A percentile compares a stretch with the other conserved stretches of the same genome.
These are phyloP conservation scores for Carettochelys insculpta DNA, from an alignment of 2,113 vertebrate species.

Conservation along the genomic window DNA sequence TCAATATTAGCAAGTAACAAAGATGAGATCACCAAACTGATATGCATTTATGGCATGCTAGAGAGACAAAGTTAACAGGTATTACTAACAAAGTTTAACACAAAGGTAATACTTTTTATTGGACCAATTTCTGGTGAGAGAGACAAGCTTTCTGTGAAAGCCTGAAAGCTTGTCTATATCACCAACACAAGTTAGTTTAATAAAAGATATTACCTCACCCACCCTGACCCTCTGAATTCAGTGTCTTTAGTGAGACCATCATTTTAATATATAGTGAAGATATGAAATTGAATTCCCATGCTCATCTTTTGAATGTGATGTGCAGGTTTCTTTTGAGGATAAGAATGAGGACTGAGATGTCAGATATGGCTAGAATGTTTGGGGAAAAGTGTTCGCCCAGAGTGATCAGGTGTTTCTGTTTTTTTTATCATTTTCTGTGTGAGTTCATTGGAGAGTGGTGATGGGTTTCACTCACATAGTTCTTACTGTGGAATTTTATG, in stretches of 20 bases:
- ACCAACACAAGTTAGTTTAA: neutral
- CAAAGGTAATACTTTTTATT: neutral
- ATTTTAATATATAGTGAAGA: neutral
- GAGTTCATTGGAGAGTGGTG: neutral
- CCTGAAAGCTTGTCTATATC: neutral
- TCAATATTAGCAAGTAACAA: neutral
- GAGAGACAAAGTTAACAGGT: neutral
- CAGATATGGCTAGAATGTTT: neutral
- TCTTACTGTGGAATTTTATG: neutral
- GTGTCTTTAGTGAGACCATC: neutral
- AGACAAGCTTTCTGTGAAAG: neutral
- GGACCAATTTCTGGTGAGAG: neutral
- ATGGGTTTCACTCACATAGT: neutral
- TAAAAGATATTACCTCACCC: neutral
- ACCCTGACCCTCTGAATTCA: neutral
- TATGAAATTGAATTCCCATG: neutral
- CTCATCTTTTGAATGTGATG: neutral
- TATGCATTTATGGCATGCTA: neutral
- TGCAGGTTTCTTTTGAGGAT: neutral
- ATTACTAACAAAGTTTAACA: too few species aligned
- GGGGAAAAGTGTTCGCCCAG: neutral
- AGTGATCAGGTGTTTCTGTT: neutral
- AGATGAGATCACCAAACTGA: neutral
- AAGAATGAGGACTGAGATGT: neutral
- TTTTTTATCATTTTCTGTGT: neutral